These are phyloP conservation scores for Nymphicus hollandicus DNA, from an alignment of 2,113 vertebrate species.

Conservation along the genomic window DNA sequence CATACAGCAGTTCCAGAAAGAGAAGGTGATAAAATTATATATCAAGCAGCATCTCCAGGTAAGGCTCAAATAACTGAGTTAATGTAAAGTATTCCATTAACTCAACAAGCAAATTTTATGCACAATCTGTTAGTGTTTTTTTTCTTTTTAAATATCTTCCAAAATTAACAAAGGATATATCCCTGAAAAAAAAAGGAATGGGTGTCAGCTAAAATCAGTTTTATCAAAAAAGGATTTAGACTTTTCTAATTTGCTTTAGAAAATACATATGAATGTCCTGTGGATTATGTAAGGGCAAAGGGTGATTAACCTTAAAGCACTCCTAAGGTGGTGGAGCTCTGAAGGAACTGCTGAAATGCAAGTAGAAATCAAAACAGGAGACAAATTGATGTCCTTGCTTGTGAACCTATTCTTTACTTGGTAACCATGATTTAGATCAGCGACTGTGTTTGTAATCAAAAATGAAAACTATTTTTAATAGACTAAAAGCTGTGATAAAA, in stretches of 20 bases:
- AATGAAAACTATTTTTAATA: background rate
- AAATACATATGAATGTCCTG: background rate
- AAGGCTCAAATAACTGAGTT: background rate
- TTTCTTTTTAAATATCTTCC: background rate
- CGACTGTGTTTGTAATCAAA: background rate
- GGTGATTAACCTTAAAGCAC: background rate
- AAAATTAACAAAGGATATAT: background rate
- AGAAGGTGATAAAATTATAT: slow-evolving; percentile 85
- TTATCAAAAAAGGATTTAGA: background rate
- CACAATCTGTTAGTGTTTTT: background rate
- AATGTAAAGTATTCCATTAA: background rate
- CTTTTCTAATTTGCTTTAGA: background rate
- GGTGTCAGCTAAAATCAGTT: background rate
- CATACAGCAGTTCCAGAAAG: slow-evolving; percentile 95
- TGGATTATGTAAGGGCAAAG: background rate
- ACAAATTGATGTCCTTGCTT: background rate
- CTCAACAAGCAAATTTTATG: background rate
- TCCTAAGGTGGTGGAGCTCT: background rate
- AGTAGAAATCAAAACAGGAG: background rate
- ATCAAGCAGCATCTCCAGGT: slow-evolving; percentile 98
- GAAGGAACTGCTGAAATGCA: background rate
- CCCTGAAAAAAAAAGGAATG: background rate
- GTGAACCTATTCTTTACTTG: background rate
- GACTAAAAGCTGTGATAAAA: background rate
- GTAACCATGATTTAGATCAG: background rate